Base-by-base conservation (phyloP, 2,888 invertebrate species). In the Dichetophora obliterata region DNA sequence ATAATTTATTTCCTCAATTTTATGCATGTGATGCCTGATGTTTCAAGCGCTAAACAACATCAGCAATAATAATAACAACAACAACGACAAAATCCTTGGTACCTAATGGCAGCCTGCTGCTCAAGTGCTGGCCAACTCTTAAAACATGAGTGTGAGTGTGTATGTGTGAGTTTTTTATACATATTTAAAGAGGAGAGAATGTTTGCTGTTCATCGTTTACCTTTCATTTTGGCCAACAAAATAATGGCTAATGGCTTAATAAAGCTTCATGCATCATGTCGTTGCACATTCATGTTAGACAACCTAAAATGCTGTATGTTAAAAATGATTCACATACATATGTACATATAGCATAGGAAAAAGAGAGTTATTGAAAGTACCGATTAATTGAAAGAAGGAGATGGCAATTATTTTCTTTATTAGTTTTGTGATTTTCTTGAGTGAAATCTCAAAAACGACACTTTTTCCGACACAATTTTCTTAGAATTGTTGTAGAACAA, bases 1-100 rank as follows among this genome's bases (percentile, higher is more conserved):
- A 78, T 81, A 82, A 80, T 81, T 79, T 78, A 80, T 82, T 82
- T 81, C 80, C 81, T 82, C 81, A 80, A 81, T 80, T 81, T 80
- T 77, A 77, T 80, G 81, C 78, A 81, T 81, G 79, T 79, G 63
- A 63, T 31, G 63, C 27, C 63, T 31, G 24, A 31, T 31, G 31
- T n/a, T 31, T 31, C 27, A 63, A 63, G 14, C 11, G n/a, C 31
- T 14, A 16, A 24, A 68, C 61, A 24, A 22, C 61, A 24, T 19
- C 54, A 31, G 27, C n/a, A 31, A 63, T 27, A 27, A 31, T 31
- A 31, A 27, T n/a, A 31, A 14, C 43, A 43, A 43, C 43, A n/a
- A 31, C 54, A n/a, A 22, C 54, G 2, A 54, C n/a, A n/a, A 61
- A 31, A 14, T n/a, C 63, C 34, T 61, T 22, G 16, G 31, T 24